phyloP scores from a whole-genome alignment of 2,888 invertebrate species.

The Drosophila neonasuta region DNA sequence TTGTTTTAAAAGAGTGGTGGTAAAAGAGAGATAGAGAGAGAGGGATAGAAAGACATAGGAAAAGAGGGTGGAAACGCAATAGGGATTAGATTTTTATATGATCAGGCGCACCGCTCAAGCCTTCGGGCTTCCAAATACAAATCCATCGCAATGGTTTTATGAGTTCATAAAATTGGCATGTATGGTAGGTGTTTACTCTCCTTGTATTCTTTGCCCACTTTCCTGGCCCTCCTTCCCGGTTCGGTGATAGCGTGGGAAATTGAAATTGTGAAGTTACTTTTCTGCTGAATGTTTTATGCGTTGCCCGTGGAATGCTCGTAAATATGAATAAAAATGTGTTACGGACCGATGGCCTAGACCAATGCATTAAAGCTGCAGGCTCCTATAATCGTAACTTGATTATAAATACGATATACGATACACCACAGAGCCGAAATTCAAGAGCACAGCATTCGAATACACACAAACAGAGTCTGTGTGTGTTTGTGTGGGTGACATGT shows the following conservation, averaged over 20 bases:
- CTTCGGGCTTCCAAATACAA: conserved; percentile 60
- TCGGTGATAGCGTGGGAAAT: conserved; percentile 52
- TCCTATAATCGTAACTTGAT: conserved; percentile 68
- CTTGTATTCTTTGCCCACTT: conserved; percentile 23
- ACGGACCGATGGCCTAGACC: conserved; percentile 17
- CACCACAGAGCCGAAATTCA: conserved; percentile 23
- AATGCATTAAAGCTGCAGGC: conserved; percentile 62
- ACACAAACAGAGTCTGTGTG: background rate
- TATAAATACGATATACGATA: conserved; percentile 50
- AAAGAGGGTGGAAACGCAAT: background rate
- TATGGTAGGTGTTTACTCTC: conserved; percentile 60
- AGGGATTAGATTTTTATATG: conserved; percentile 61
- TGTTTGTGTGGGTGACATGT: background rate
- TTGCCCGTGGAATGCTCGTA: conserved; percentile 47
- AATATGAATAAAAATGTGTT: conserved; percentile 65
- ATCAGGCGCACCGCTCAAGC: conserved; percentile 46
- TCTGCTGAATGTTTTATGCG: conserved; percentile 64
- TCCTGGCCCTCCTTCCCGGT: background rate
- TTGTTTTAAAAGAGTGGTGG: background rate
- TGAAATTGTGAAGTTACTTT: conserved; percentile 74
- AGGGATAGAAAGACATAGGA: too few relatives aligned
- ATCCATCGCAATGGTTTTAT: conserved; percentile 72
- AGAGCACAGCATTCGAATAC: conserved; percentile 5
- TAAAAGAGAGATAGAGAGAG: background rate
- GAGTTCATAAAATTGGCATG: conserved; percentile 73